Evolutionary conservation across 2,113 vertebrate species (phyloP).

Genomic region (Hippocampus comes): DNA sequence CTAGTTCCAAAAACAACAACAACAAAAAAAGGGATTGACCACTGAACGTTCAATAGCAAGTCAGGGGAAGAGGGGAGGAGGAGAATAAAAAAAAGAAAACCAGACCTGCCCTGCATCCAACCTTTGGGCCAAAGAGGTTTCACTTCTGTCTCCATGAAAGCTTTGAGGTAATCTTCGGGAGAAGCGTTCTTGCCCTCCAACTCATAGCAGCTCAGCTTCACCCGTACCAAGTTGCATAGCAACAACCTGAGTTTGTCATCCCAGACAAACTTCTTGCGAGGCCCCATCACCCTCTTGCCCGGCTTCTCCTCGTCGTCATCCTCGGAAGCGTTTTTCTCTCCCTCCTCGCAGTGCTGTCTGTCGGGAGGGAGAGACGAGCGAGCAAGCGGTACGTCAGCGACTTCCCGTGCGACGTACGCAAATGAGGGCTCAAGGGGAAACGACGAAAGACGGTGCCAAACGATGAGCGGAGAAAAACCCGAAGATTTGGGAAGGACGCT

Average conservation of each 20-base stretch:
- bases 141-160: slow-evolving; percentile 97
- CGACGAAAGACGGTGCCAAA: neutral
- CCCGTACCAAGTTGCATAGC: slow-evolving; percentile 92
- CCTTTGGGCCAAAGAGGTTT: slow-evolving; percentile 98
- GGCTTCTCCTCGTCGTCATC: slow-evolving; percentile 98
- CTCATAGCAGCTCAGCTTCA: slow-evolving; percentile 95
- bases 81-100: neutral
- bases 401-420: too few species aligned
- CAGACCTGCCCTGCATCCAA: slow-evolving; percentile 95
- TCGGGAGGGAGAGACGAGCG: neutral
- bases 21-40: neutral
- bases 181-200: slow-evolving; percentile 91
- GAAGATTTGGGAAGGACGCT: neutral
- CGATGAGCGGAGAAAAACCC: neutral
- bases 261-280: slow-evolving; percentile 96
- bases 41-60: neutral
- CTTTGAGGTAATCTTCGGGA: slow-evolving; percentile 96
- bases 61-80: too few species aligned
- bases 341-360: slow-evolving; percentile 89
- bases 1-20: slow-evolving; percentile 57
- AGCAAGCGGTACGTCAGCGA: neutral
- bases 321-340: slow-evolving; percentile 91
- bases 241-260: slow-evolving; percentile 91
- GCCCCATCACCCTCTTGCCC: slow-evolving; percentile 92
- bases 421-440: too few species aligned